A percentile compares a stretch with the other conserved stretches of the same genome.
These are phyloP conservation scores for Semaprochilodus insignis DNA, from an alignment of 2,797 vertebrate species.

Conservation along the genomic window DNA sequence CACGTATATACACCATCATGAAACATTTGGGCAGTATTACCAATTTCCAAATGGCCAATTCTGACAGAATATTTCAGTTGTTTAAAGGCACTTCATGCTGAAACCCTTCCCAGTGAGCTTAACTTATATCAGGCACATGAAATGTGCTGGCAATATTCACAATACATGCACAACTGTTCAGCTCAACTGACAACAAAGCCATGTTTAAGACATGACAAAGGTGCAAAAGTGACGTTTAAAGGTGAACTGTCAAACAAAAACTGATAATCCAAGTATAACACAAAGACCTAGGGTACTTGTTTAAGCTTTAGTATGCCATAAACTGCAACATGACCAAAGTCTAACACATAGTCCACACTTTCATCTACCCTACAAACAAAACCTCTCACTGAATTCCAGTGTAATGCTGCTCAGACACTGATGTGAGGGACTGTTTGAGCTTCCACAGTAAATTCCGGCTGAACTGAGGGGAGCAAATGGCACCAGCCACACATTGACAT, in stretches of 20 bases:
- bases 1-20: no score
- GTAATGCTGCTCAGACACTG: conserved; percentile 1
- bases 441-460: conserved; percentile 19
- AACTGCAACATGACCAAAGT: background rate
- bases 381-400: background rate
- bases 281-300: background rate
- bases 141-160: background rate
- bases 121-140: background rate
- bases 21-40: no score
- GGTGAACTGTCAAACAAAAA: background rate
- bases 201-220: background rate
- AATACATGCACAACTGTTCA: background rate
- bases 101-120: background rate
- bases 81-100: no score
- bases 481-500: conserved; percentile 31
- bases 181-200: background rate
- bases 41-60: no score
- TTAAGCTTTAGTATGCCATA: background rate
- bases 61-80: no score
- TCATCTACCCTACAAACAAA: background rate
- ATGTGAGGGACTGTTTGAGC: conserved; percentile 29
- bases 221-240: no score
- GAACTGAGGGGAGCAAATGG: conserved; percentile 28
- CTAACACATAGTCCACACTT: background rate
- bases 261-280: background rate